Evolutionary conservation across 2,113 vertebrate genomes (phyloP), one percentile per base, ranked within the genome.

Genomic region (Polypterus senegalus): DNA sequence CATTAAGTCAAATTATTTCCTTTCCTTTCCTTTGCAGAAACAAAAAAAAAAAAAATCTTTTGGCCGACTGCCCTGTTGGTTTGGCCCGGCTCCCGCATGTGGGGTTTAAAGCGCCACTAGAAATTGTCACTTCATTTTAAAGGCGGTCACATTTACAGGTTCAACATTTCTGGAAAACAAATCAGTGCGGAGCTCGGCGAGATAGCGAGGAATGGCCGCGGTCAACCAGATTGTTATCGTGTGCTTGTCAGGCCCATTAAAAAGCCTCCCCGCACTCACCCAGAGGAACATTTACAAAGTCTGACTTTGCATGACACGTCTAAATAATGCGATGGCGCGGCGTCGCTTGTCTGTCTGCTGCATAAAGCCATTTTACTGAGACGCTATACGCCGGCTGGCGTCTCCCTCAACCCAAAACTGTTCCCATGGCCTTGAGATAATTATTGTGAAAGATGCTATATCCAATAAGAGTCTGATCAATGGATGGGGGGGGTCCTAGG

Each of bases 81-180:
- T 70, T 69, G 70, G 68, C 67, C 47, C 64, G 59, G 58, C 56
- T 61, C 66, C 73, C 71, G 67, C 71, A 76, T 75, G 70, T 63
- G 54, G 64, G 62, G 57, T 68, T 48, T 57, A 48, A 64, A 63
- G 63, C n/a, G 8, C 46, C 64, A 63, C 63, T 69, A 68, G 82
- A 83, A 82, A 81, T 73, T 83, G 82, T 77, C 66, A 69, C 69
- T 88, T 84, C 78, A 79, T 82, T 83, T 81, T 80, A 79, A 86
- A 79, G 78, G 67, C 75, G 77, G 78, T 67, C 70, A 64, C 63
- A 61, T 77, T 78, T 71, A 63, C 67, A 63, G 49, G 68, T 72
- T 72, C 73, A 72, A 78, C 78, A 81, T 82, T 76, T 71, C 76
- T 81, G 74, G 78, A 81, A 84, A 81, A 81, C 74, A 72, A 76